These are phyloP conservation scores for Orchesella cincta DNA, from an alignment of 1,140 invertebrate genomes.

Conservation along the genomic window DNA sequence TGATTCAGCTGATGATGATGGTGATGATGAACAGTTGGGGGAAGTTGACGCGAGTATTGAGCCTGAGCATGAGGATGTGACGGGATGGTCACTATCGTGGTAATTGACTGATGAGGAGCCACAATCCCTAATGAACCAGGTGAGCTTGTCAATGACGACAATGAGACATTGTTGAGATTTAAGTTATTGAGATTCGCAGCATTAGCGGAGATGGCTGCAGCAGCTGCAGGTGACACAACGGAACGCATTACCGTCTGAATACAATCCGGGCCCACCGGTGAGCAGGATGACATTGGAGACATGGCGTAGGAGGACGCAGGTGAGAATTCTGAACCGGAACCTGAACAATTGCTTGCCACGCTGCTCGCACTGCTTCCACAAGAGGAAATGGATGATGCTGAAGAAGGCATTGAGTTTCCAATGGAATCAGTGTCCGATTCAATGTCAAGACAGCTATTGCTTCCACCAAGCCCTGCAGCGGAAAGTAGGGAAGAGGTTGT, in stretches of 20 bases:
- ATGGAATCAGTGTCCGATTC: slow-evolving; percentile 20
- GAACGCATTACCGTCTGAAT: slow-evolving; percentile 50
- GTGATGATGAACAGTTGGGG: slow-evolving; percentile 31
- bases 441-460: not conserved
- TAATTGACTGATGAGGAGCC: slow-evolving; percentile 31
- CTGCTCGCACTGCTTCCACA: not conserved
- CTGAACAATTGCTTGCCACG: not conserved
- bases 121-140: slow-evolving; percentile 20
- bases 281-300: slow-evolving; percentile 43
- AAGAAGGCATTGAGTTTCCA: not conserved
- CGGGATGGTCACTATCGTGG: slow-evolving; percentile 25
- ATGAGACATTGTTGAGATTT: slow-evolving; percentile 35
- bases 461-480: not conserved
- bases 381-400: not conserved
- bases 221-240: slow-evolving; percentile 43
- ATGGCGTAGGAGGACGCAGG: slow-evolving; percentile 48
- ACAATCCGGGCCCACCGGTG: slow-evolving; percentile 46
- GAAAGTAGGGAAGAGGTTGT: slow-evolving; percentile 2
- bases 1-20: not conserved
- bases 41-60: slow-evolving; percentile 32
- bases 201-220: slow-evolving; percentile 15
- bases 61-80: slow-evolving; percentile 30
- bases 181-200: slow-evolving; percentile 20
- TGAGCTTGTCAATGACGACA: slow-evolving; percentile 19
- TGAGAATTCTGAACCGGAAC: slow-evolving; percentile 44